Conservation (phyloP, 2,113 vertebrate genomes). For the Chiloscyllium plagiosum region DNA sequence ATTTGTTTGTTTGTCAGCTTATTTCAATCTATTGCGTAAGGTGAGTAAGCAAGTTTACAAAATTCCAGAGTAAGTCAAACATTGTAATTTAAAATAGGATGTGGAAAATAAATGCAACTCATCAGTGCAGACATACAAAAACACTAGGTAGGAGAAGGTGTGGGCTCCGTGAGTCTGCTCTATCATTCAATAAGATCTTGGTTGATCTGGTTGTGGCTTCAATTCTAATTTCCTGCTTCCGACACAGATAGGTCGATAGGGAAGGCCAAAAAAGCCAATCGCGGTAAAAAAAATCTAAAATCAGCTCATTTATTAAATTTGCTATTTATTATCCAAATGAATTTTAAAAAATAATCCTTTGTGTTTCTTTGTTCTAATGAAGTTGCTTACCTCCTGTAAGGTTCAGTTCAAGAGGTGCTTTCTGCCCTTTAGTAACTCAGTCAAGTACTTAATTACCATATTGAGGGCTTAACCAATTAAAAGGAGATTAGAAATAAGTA, state of each 20-base stretch:
- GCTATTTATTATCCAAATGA: not conserved
- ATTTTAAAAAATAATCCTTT: not conserved
- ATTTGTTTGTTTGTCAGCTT: not conserved
- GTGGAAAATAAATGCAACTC: not conserved
- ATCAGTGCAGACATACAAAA: no score
- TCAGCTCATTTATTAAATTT: not conserved
- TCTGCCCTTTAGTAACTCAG: not conserved
- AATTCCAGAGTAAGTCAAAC: not conserved
- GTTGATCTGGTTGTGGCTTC: no score
- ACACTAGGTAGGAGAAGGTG: no score
- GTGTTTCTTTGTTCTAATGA: not conserved
- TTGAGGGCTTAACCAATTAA: no score
- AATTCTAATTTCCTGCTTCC: no score
- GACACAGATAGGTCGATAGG: not conserved
- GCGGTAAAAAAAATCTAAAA: no score
- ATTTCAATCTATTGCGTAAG: not conserved
- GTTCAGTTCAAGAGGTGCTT: not conserved
- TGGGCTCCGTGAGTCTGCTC: no score
- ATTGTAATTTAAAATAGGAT: not conserved
- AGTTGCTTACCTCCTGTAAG: not conserved
- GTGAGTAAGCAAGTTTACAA: not conserved
- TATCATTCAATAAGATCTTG: no score
- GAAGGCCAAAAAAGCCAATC: not conserved
- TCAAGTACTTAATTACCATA: not conserved
- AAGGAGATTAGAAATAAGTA: no score